Evolutionary conservation across 2,113 vertebrate species (phyloP), one percentile per base, ranked within the genome.

Genomic region (Patagioenas fasciata): DNA sequence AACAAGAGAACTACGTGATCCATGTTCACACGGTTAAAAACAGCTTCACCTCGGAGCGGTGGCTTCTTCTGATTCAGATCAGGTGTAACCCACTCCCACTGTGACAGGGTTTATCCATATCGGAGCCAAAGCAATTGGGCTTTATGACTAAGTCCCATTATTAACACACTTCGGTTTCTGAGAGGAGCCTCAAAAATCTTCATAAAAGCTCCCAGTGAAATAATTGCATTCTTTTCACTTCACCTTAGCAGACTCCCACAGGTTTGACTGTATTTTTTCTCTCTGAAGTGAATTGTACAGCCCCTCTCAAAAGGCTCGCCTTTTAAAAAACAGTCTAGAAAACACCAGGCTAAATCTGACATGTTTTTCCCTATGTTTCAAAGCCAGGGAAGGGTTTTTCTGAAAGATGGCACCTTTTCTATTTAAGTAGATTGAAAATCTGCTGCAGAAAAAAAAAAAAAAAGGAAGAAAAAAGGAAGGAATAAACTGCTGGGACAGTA

Each of bases 201-300:
- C 36, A 65, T 61, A 91, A 67, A 94, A 80, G 36, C 74, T 80
- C 13, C 4, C 70, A 73, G 74, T 80, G 58, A 95, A 95, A 88
- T 81, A 93, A 94, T 62, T 85, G 47, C 47, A 82, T 85, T 87
- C 64, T 89, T 96, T 91, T 95, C 73, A 94, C 32, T 73, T 91
- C 87, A 82, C 26, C 62, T 13, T 75, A 87, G 62, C 80, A 80
- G 36, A 89, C 89, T 91, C 91, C 93, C 93, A 94, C 84, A 82
- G 70, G 31, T 85, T 85, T 70, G 28, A 73, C n/a, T 88, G 64
- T 74, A 65, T 82, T 88, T 80, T 74, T 86, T 85, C 70, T 82
- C 61, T 91, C 85, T 9, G 0, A 89, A 85, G 47, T 56, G 61
- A 93, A 91, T 85, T 65, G 62, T 51, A 53, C 40, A 82, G 85